Evolutionary conservation across 2,888 invertebrate species (phyloP).

Genomic region (Ernsta delagoae): DNA sequence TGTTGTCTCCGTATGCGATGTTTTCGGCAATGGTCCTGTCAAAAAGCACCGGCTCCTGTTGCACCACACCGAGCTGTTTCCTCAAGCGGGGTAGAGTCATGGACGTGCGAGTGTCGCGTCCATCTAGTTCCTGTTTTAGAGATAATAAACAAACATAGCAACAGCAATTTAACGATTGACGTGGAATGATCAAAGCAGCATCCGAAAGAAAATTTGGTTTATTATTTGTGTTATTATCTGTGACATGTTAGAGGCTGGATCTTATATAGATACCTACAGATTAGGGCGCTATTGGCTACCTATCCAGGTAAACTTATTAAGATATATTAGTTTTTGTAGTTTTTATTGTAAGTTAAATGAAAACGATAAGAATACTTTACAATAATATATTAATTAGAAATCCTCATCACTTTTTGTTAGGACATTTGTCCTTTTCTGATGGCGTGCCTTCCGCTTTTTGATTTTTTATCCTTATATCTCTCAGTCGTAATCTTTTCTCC

Average conservation of each 20-base stretch:
- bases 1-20: conserved; percentile 94
- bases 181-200: too few relatives aligned
- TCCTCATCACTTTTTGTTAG: neutral
- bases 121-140: conserved; percentile 75
- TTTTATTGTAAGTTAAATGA: too few relatives aligned
- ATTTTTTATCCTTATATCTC: conserved; percentile 59
- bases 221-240: too few relatives aligned
- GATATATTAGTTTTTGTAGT: too few relatives aligned
- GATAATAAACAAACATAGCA: neutral
- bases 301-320: too few relatives aligned
- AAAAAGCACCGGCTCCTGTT: conserved; percentile 94
- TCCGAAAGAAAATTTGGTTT: too few relatives aligned
- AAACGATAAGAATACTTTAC: too few relatives aligned
- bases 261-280: too few relatives aligned
- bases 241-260: too few relatives aligned
- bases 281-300: too few relatives aligned
- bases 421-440: conserved; percentile 11
- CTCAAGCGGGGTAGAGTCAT: conserved; percentile 89
- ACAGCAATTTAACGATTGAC: too few relatives aligned
- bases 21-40: conserved; percentile 93
- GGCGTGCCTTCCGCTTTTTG: conserved; percentile 30
- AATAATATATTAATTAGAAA: too few relatives aligned
- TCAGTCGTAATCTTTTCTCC: conserved; percentile 62
- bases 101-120: conserved; percentile 80
- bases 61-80: conserved; percentile 91